Percentiles rank a stretch among this genome's conserved stretches.
phyloP scores from a whole-genome alignment of 2,797 vertebrate genomes.

The Threskiornis aethiopicus region DNA sequence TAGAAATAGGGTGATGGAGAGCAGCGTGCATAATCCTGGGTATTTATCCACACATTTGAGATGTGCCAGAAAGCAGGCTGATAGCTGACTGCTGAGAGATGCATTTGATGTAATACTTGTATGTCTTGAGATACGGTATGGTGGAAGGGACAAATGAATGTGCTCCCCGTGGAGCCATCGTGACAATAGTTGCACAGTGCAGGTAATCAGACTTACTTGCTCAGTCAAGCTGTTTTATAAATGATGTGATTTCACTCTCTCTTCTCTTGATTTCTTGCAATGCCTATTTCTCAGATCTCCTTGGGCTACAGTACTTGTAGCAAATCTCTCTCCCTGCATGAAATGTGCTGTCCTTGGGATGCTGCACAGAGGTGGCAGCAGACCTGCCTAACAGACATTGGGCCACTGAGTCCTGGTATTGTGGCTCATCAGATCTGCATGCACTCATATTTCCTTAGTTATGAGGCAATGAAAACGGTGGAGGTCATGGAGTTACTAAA shows the following conservation, averaged over 20 bases:
- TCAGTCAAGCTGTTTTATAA: constrained; percentile 18
- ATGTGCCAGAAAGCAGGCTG: not conserved
- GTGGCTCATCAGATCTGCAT: not conserved
- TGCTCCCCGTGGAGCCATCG: not conserved
- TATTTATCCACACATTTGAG: not conserved
- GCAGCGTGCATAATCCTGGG: not conserved
- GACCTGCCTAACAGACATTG: not conserved
- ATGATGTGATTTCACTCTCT: not conserved
- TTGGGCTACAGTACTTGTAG: not conserved
- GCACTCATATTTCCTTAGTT: not conserved
- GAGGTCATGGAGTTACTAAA: not conserved
- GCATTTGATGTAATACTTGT: not conserved
- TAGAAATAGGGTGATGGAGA: not conserved
- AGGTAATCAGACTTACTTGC: constrained; percentile 12
- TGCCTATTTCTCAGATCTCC: not conserved
- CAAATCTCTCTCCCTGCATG: not conserved
- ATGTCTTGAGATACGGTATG: not conserved
- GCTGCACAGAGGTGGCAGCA: not conserved
- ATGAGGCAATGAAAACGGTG: not conserved
- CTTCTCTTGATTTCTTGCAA: constrained; percentile 19
- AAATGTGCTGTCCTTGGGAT: not conserved
- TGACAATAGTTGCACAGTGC: not conserved
- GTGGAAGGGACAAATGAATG: not conserved
- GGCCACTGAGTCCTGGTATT: not conserved
- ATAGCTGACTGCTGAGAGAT: not conserved